Evolutionary conservation across 2,888 invertebrate species (phyloP).

Genomic region (Drosophila aldrichi): DNA sequence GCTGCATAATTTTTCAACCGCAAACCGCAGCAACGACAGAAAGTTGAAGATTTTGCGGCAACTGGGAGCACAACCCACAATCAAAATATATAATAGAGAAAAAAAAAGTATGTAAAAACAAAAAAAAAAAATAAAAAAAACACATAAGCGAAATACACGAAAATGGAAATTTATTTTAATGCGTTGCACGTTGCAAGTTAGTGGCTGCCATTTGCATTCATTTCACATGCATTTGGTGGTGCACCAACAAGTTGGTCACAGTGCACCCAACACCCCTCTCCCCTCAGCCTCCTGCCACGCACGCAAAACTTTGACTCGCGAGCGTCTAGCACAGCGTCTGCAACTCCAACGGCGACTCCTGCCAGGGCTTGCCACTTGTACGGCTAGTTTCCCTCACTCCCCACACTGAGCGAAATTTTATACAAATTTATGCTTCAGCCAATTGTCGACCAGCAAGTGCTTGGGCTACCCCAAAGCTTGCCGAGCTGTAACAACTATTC

Average conservation of each 20-base stretch:
- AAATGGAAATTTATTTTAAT: slow-evolving; percentile 64
- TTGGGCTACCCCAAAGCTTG: neutral
- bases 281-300: slow-evolving; percentile 13
- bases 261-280: too few species aligned
- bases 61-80: slow-evolving; percentile 4
- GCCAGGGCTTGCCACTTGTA: neutral
- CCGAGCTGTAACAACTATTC: neutral
- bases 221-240: slow-evolving; percentile 47
- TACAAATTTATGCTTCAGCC: slow-evolving; percentile 50
- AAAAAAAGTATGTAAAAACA: neutral
- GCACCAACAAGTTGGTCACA: slow-evolving; percentile 34
- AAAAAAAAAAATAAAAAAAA: neutral
- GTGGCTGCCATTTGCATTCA: slow-evolving; percentile 49
- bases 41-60: slow-evolving; percentile 24
- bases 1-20: slow-evolving; percentile 50
- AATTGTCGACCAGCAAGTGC: slow-evolving; percentile 27
- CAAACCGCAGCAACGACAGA: slow-evolving; percentile 26
- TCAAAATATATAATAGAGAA: neutral
- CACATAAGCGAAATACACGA: slow-evolving; percentile 29
- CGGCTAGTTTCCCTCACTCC: slow-evolving; percentile 7
- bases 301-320: slow-evolving; percentile 14
- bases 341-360: slow-evolving; percentile 6
- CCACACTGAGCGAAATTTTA: slow-evolving; percentile 46
- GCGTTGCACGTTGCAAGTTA: slow-evolving; percentile 28
- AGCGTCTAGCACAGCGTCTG: neutral